phyloP scores from a whole-genome alignment of 2,888 invertebrate species.

The Apotomis turbidana region DNA sequence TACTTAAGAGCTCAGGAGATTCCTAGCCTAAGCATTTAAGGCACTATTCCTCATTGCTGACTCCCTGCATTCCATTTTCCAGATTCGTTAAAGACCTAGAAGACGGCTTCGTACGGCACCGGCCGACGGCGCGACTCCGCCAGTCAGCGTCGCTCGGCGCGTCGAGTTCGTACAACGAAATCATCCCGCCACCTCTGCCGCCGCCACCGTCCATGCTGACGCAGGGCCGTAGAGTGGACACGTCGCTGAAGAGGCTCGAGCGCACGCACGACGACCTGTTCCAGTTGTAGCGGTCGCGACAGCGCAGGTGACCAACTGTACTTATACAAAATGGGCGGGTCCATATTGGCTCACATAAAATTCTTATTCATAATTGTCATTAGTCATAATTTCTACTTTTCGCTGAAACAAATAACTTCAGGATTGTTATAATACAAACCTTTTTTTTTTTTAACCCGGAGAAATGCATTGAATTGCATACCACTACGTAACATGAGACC shows the following conservation, averaged over 20 bases:
- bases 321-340: neutral
- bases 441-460: too few species aligned
- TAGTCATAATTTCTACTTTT: too few species aligned
- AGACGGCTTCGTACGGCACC: conserved; percentile 80
- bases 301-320: conserved; percentile 69
- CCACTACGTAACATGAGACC: too few species aligned
- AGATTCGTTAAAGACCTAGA: conserved; percentile 84
- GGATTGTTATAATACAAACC: too few species aligned
- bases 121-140: conserved; percentile 81
- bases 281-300: conserved; percentile 91
- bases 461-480: too few species aligned
- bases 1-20: too few species aligned
- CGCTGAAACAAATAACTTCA: too few species aligned
- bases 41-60: neutral
- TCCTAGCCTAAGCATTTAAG: neutral
- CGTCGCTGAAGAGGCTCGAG: conserved; percentile 91
- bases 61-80: conserved; percentile 49
- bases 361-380: too few species aligned
- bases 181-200: conserved; percentile 78
- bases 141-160: conserved; percentile 83
- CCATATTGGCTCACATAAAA: too few species aligned
- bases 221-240: conserved; percentile 91
- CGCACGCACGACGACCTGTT: conserved; percentile 95
- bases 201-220: conserved; percentile 89
- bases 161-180: conserved; percentile 75